Evolutionary conservation across 2,888 invertebrate genomes (phyloP), one percentile per base, ranked within the genome.

Genomic region (Tholera decimalis): DNA sequence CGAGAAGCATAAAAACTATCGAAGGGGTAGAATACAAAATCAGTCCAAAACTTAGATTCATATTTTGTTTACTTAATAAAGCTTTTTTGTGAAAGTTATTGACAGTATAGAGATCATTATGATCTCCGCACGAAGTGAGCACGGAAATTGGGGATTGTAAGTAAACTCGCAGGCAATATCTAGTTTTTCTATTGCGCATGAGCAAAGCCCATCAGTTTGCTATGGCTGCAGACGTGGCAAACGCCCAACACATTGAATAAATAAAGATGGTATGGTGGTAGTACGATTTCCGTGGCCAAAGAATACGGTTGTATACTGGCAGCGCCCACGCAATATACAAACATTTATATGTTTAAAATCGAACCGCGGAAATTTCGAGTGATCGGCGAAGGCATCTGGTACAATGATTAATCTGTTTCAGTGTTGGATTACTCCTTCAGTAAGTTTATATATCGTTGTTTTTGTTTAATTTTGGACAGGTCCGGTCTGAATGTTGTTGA

Each of bases 391-490:
- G 26, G 39, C 55, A 46, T 69, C 61, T 76, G 70, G 37, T 53
- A 33, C 44, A 39, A 73, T 73, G 72, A 73, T 73, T 44, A 73
- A 70, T 73, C 62, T 76, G 20, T 35, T 73, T 0, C 72, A 73
- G 56, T 73, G 72, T 53, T 73, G 72, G 72, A 43, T 50, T 55
- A 24, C 56, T 24, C 77, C 72, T 33, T n/a, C 61, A n/a, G 72
- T 73, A 44, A 73, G 72, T 73, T 43, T 43, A 3, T 18, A 22
- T 50, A n/a, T n/a, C n/a, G n/a, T 73, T 43, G 33, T 53, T 66
- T 49, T 4, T 50, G 2, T 9, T 9, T n/a, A n/a, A 1, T 44
- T 37, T 15, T 7, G 4, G 8, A 28, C 28, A 43, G 18, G 13
- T 28, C 24, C 28, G 44, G 33, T 41, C 8, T 47, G 6, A 13